Evolutionary conservation across 2,797 vertebrate species (phyloP).

Genomic region (Acanthurus lineatus): DNA sequence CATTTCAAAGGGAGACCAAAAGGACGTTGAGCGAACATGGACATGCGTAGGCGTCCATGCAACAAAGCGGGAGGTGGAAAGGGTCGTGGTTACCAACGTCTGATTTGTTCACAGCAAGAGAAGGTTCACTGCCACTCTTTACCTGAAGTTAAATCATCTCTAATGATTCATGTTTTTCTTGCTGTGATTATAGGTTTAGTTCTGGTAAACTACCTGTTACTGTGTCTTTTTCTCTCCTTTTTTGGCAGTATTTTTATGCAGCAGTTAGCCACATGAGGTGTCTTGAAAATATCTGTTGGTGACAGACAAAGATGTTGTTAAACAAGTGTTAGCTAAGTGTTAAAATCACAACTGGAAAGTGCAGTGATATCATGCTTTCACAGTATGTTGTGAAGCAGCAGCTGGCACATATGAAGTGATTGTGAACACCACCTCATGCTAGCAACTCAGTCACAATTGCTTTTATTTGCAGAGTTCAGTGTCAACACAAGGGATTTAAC

Average conservation of each 20-base stretch:
- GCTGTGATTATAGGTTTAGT: conserved; percentile 15
- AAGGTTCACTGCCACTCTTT: conserved; percentile 31
- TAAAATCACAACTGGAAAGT: conserved; percentile 64
- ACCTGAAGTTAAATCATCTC: conserved; percentile 33
- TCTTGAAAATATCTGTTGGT: conserved; percentile 45
- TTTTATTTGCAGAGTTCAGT: conserved; percentile 5
- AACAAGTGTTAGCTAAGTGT: conserved; percentile 62
- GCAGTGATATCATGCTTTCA: conserved; percentile 41
- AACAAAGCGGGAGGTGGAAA: conserved; percentile 50
- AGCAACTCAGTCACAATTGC: not conserved
- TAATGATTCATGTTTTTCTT: conserved; percentile 22
- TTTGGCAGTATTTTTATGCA: not conserved
- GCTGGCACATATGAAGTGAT: conserved; percentile 23
- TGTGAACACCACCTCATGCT: conserved; percentile 18
- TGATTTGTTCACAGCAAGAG: conserved; percentile 32
- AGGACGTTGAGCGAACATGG: conserved; percentile 61
- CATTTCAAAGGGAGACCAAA: conserved; percentile 72
- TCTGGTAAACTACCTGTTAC: not conserved
- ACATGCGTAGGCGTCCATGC: conserved; percentile 63
- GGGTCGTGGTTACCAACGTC: conserved; percentile 48
- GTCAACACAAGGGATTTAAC: not conserved
- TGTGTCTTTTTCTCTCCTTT: too few relatives aligned
- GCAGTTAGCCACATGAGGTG: conserved; percentile 11
- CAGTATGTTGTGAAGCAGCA: conserved; percentile 49
- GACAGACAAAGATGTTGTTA: conserved; percentile 54